Evolutionary conservation across 2,888 invertebrate genomes (phyloP), one percentile per base, ranked within the genome.

Genomic region (Strigamia crassipes): DNA sequence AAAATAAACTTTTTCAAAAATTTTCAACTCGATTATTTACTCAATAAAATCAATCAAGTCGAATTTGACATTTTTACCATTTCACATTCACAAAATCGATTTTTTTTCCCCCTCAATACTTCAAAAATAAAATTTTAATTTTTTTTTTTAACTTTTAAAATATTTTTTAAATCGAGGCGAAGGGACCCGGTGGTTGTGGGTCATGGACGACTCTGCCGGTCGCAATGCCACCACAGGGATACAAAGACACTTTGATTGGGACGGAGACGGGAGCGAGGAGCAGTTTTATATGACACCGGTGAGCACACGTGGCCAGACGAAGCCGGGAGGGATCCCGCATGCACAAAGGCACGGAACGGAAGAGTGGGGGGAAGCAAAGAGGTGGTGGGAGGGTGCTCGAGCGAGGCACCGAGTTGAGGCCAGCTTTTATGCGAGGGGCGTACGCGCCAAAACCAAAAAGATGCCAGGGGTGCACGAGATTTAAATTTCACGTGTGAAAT

Each of bases 281-380:
- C 9, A 51, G 27, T 42, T 80, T 80, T 80, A 80, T 80, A 80
- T 66, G 81, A 81, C 81, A 81, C 81, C 81, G 81, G 81, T 81
- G 81, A 2, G 81, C 66, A 34, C 80, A 80, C 80, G 80, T 80
- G 80, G 80, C 81, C 66, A 51, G 80, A 78, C 41, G 42, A 78
- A 41, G 78, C 78, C 78, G 78, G 42, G 41, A 78, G 78, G 42
- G 42, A 78, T 41, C 41, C 41, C 78, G 41, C 18, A 41, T 15
- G 21, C 78, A 78, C 41, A 42, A 41, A 38, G 78, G 38, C 38
- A 78, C 18, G 41, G 34, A 78, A 27, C 27, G 27, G 27, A 78
- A 78, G 38, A 41, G 78, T 21, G 42, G 78, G 41, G 41, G 38
- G 41, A 42, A 15, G 13, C 38, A 3, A 12, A n/a, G 34, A 78